Conservation (phyloP, 2,888 invertebrate genomes). For the Scaptomyza tumidula region DNA sequence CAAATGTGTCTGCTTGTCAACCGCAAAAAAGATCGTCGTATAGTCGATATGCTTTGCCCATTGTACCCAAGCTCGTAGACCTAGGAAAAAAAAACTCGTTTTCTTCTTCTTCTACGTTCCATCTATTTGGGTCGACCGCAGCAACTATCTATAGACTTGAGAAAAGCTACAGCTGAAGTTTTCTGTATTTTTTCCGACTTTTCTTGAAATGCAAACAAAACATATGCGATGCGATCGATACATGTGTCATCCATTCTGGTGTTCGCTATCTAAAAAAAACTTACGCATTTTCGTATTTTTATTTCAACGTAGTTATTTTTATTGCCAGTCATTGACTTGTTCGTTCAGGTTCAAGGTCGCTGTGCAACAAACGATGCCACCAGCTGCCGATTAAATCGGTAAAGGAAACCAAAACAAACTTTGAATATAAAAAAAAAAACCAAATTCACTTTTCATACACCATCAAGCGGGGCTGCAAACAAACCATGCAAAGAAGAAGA, state of each 20-base stretch:
- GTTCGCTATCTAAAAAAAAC: conserved; percentile 27
- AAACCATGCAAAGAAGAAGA: conserved; percentile 28
- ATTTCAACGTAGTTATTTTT: conserved; percentile 31
- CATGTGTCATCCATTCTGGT: conserved; percentile 33
- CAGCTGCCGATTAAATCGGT: conserved; percentile 24
- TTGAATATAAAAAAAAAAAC: conserved; percentile 15
- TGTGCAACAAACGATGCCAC: conserved; percentile 40
- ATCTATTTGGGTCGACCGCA: conserved; percentile 66
- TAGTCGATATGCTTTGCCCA: conserved; percentile 53
- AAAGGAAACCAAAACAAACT: conserved; percentile 56
- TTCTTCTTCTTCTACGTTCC: conserved; percentile 30
- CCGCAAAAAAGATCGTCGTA: conserved; percentile 41
- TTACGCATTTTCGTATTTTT: conserved; percentile 15
- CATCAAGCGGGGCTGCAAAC: conserved; percentile 24
- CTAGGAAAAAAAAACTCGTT: conserved; percentile 58
- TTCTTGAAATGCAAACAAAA: conserved; percentile 26
- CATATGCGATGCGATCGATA: conserved; percentile 2
- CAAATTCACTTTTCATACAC: conserved; percentile 70
- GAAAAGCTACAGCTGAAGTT: conserved; percentile 50
- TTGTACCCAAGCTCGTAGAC: conserved; percentile 46
- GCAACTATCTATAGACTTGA: conserved; percentile 32
- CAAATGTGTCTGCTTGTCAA: conserved; percentile 10
- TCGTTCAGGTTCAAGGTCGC: conserved; percentile 75
- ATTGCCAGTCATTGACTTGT: conserved; percentile 69
- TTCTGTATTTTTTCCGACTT: conserved; percentile 42